Evolutionary conservation across 2,113 vertebrate genomes (phyloP).

Genomic region (Clarias gariepinus): DNA sequence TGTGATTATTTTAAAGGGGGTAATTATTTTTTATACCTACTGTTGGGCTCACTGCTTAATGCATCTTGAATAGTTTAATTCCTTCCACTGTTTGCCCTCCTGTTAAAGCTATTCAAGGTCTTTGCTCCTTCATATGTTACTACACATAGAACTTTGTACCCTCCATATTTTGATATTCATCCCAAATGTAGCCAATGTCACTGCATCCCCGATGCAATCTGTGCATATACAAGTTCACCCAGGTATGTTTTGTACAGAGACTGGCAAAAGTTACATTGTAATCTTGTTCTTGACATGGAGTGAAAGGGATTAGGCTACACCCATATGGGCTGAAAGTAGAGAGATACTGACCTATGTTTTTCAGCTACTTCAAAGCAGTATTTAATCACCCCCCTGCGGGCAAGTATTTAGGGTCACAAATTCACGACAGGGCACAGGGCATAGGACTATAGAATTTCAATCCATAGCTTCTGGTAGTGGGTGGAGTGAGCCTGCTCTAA

Average conservation of each 20-base stretch:
- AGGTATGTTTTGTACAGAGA: neutral
- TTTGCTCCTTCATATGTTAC: too few relatives aligned
- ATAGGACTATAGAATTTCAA: neutral
- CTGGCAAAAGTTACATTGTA: neutral
- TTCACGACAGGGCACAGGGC: neutral
- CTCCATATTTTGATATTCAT: neutral
- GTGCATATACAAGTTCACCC: neutral
- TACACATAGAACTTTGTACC: neutral
- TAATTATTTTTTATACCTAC: too few relatives aligned
- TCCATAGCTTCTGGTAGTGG: neutral
- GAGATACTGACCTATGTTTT: conserved; percentile 6
- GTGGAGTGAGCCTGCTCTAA: neutral
- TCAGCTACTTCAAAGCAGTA: conserved; percentile 23
- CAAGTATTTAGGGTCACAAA: neutral
- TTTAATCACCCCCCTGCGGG: neutral
- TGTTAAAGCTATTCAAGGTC: neutral
- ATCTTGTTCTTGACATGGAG: neutral
- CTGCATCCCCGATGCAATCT: neutral
- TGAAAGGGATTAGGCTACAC: neutral
- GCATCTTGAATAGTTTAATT: neutral
- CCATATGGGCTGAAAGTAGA: neutral
- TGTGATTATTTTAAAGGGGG: too few relatives aligned
- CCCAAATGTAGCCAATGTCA: neutral
- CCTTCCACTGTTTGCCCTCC: neutral
- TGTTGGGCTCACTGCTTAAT: neutral